Base-by-base conservation (phyloP, 2,113 vertebrate species). In the Scortum barcoo region DNA sequence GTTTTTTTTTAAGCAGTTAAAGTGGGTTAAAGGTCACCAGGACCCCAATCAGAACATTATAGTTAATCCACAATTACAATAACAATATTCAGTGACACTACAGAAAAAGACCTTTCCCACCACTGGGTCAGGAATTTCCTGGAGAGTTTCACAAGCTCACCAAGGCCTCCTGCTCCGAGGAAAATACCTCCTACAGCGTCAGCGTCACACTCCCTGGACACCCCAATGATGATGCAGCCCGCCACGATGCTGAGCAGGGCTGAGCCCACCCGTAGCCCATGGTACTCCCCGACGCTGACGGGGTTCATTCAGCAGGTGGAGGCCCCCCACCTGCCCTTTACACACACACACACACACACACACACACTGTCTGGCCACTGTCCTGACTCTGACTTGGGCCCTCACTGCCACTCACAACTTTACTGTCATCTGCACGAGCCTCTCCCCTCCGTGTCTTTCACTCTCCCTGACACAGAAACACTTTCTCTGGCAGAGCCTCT, bases 121-220 rank as follows among this genome's bases (percentile, higher is more conserved):
- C 26, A 56, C 6, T 8, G 0, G 46, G 7, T 81, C 22, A 78
- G 36, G 38, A 46, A 12, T 46, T 36, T n/a, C 9, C 54, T 22
- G 56, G 12, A 38, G 71, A 22, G 57, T 67, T 80, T 63, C 16
- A 51, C 38, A 54, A 61, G 93, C 96, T 96, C 91, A 97, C 96
- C 96, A 9, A 97, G 94, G 33, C 95, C 94, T 17, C 96, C 96
- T 0, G 96, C 96, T 5, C 96, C 96, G 30, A 97, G 93, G 79
- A 97, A 97, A 88, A 96, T 93, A 7, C 96, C 96, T 9, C 96
- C 96, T 53, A 96, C 91, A 1, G 96, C 96, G 76, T 97, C 96
- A 8, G 95, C 96, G 4, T 96, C 96, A 73, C 96, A 96, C 78
- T 96, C 95, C 72, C 95, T 86, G 9, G 96, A 97, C 69, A 97